These are phyloP conservation scores for Heteractis magnifica DNA, from an alignment of 92 coral and sea anemone species.

Conservation along the genomic window DNA sequence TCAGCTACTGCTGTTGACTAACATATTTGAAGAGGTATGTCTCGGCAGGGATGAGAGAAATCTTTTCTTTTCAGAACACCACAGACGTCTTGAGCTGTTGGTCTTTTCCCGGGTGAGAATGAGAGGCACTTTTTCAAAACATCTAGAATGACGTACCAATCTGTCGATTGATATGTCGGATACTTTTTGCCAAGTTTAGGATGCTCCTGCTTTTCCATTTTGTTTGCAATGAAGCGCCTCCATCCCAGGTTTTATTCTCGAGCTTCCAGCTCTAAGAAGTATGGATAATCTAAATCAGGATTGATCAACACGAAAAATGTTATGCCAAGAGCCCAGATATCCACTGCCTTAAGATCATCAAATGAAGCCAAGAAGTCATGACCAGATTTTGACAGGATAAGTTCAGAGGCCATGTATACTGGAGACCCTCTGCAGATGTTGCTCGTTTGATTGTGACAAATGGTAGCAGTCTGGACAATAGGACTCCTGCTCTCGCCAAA, in stretches of 20 bases:
- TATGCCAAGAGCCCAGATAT: slow-evolving; percentile 4
- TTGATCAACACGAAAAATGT: too few species aligned
- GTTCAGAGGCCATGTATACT: slow-evolving; percentile 55
- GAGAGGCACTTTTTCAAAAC: slow-evolving; percentile 1
- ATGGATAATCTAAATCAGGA: too few species aligned
- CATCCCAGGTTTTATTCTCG: slow-evolving; percentile 20
- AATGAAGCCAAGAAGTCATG: slow-evolving; percentile 30
- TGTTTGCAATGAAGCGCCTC: slow-evolving; percentile 38
- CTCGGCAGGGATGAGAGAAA: slow-evolving; percentile 11
- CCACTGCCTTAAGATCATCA: slow-evolving; percentile 50
- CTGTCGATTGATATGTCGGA: neutral
- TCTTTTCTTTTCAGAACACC: neutral
- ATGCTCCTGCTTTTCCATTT: slow-evolving; percentile 46
- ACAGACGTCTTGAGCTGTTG: slow-evolving; percentile 16
- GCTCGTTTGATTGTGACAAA: slow-evolving; percentile 39
- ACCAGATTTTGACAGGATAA: slow-evolving; percentile 4
- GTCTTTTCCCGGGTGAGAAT: slow-evolving; percentile 15
- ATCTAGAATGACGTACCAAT: neutral
- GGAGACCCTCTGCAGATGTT: slow-evolving; percentile 56
- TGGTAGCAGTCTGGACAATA: slow-evolving; percentile 38
- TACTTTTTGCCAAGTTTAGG: slow-evolving; percentile 44
- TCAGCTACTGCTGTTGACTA: slow-evolving; percentile 55
- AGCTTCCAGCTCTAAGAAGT: neutral
- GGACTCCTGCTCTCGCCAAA: slow-evolving; percentile 54
- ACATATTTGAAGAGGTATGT: slow-evolving; percentile 47